These are phyloP conservation scores for Drosophila asahinai DNA, from an alignment of 1,140 invertebrate species.

Conservation along the genomic window DNA sequence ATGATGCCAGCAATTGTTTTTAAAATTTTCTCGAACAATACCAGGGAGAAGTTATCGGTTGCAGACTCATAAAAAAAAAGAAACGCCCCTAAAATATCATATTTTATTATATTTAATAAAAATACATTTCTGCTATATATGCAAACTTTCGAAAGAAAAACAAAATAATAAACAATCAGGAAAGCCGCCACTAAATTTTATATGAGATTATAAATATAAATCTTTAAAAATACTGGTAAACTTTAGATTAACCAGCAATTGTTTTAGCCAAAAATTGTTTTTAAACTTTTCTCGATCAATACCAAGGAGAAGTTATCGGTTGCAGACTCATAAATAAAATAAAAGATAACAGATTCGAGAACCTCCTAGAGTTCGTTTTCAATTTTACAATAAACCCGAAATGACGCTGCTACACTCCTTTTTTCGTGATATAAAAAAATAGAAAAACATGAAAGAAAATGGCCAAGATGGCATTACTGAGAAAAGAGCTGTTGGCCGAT, in stretches of 20 bases:
- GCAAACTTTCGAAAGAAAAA: no score
- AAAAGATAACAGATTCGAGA: neutral
- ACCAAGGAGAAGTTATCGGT: neutral
- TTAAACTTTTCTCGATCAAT: neutral
- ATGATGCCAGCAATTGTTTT: no score
- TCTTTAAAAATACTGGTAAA: neutral
- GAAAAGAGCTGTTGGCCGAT: slow-evolving; percentile 20
- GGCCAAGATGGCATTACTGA: slow-evolving; percentile 7
- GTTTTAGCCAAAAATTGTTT: neutral
- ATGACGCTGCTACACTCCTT: neutral
- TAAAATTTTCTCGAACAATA: no score
- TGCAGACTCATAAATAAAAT: neutral
- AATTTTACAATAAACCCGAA: neutral
- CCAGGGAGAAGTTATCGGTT: no score
- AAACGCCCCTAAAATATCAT: no score
- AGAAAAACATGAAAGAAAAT: slow-evolving; percentile 5
- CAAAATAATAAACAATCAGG: no score
- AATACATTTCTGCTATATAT: no score
- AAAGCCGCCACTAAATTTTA: neutral
- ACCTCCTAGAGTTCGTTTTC: neutral
- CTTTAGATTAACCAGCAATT: neutral
- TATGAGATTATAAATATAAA: neutral
- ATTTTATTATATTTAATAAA: no score
- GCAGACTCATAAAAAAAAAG: no score
- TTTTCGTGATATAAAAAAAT: neutral